phyloP scores from a whole-genome alignment of 2,797 vertebrate species.

The Anguilla marmorata region DNA sequence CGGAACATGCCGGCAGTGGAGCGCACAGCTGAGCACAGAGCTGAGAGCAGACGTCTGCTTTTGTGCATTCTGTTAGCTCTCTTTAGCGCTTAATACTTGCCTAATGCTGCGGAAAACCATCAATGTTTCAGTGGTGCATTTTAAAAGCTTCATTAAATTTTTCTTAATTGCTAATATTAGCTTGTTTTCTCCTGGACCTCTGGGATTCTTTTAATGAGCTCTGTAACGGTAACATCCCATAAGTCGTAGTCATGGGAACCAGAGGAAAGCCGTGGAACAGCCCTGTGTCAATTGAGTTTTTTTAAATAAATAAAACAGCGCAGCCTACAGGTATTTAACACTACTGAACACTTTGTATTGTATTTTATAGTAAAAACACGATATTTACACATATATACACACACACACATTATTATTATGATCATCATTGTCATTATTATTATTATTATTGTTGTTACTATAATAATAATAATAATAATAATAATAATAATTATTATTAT shows the following conservation, averaged over 20 bases:
- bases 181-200: neutral
- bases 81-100: neutral
- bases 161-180: conserved; percentile 17
- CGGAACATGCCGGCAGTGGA: too few relatives aligned
- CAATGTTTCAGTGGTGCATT: neutral
- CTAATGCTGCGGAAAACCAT: neutral
- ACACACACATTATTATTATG: too few relatives aligned
- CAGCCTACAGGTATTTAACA: neutral
- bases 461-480: too few relatives aligned
- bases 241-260: conserved; percentile 16
- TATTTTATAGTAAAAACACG: too few relatives aligned
- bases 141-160: neutral
- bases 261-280: neutral
- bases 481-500: neutral
- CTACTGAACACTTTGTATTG: neutral
- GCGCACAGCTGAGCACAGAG: neutral
- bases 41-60: neutral
- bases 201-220: conserved; percentile 12
- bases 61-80: neutral
- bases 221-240: neutral
- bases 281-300: neutral
- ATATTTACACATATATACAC: too few relatives aligned
- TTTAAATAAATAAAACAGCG: neutral
- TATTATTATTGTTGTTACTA: too few relatives aligned
- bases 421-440: too few relatives aligned